Evolutionary conservation across 2,888 invertebrate species (phyloP).

Genomic region (Eupithecia exiguata): DNA sequence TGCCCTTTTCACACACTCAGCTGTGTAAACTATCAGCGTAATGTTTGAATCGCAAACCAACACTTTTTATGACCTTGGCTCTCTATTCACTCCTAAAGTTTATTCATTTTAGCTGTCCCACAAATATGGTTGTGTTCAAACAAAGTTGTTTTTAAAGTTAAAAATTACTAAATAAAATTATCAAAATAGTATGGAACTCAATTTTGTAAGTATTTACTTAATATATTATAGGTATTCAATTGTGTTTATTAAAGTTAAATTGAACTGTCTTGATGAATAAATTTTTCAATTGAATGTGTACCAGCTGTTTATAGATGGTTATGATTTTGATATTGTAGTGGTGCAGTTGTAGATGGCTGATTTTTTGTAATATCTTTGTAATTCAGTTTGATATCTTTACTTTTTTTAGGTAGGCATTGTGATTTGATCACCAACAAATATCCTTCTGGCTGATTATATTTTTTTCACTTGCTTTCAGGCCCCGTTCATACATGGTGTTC

Average conservation of each 20-base stretch:
- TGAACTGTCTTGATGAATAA: neutral
- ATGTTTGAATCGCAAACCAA: conserved; percentile 3
- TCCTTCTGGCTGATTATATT: neutral
- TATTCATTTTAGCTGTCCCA: neutral
- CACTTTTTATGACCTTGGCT: neutral
- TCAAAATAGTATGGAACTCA: neutral
- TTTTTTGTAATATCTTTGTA: neutral
- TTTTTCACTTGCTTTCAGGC: neutral
- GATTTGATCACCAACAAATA: neutral
- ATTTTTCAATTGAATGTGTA: conserved; percentile 29
- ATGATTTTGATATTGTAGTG: conserved; percentile 66
- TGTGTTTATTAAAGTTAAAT: neutral
- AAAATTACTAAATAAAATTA: too few relatives aligned
- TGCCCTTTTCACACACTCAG: neutral
- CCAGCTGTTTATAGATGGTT: conserved; percentile 56
- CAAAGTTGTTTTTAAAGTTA: neutral
- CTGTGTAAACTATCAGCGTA: conserved; percentile 3
- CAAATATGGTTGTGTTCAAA: neutral
- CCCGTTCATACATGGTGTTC: neutral
- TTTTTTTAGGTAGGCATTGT: conserved; percentile 5
- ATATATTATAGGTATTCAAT: neutral
- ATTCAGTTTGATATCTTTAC: neutral
- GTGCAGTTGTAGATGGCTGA: conserved; percentile 72
- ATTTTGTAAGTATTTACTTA: neutral
- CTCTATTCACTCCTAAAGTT: neutral